phyloP scores from a whole-genome alignment of 2,888 invertebrate genomes.

The Venusia cambrica region DNA sequence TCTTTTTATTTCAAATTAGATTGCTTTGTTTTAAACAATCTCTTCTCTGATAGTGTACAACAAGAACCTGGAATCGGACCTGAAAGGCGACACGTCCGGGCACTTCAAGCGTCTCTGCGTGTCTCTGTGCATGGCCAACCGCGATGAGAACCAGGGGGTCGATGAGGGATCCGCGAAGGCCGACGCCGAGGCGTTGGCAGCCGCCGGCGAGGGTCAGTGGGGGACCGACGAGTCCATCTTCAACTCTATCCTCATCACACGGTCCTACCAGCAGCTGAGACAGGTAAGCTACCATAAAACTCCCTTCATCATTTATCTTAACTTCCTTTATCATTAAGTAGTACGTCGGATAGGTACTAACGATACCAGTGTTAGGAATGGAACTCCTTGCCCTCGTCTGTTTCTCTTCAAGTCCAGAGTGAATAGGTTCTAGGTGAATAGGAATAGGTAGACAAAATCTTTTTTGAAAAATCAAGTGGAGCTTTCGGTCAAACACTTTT shows the following conservation, averaged over 20 bases:
- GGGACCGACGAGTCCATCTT: constrained; percentile 95
- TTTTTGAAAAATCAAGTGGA: no score
- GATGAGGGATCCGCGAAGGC: constrained; percentile 90
- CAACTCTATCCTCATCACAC: constrained; percentile 91
- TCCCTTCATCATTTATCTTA: no score
- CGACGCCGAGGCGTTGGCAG: constrained; percentile 89
- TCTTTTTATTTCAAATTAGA: no score
- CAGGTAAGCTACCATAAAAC: constrained; percentile 64
- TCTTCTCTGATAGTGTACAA: constrained; percentile 84
- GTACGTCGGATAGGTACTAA: no score
- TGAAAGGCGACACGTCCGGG: constrained; percentile 97
- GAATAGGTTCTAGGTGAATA: no score
- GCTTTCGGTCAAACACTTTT: no score
- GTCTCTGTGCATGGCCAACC: constrained; percentile 92
- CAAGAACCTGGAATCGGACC: constrained; percentile 89
- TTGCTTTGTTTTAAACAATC: no score
- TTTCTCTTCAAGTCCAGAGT: no score
- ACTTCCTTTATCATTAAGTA: no score
- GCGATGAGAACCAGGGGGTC: constrained; percentile 93
- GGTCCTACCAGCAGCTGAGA: constrained; percentile 94
- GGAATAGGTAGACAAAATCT: no score
- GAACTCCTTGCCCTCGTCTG: no score
- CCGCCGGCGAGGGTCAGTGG: constrained; percentile 92
- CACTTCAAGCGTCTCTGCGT: constrained; percentile 95
- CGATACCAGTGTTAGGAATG: no score